Conservation (phyloP, 2,888 invertebrate species). For the Drosophila histrio region DNA sequence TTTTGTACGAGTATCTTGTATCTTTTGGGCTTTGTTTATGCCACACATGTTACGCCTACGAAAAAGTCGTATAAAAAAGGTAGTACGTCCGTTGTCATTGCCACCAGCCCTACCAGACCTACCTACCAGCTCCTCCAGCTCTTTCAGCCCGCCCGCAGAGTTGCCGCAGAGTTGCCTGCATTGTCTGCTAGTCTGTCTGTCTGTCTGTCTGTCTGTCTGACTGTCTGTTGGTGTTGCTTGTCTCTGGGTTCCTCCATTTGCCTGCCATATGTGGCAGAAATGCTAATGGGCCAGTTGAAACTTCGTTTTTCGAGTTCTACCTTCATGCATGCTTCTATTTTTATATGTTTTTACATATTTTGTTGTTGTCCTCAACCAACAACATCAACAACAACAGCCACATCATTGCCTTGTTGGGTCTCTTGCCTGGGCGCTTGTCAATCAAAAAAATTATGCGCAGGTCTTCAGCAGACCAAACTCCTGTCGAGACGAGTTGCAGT, state of each 20-base stretch:
- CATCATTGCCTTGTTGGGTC: slow-evolving; percentile 6
- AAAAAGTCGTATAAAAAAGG: slow-evolving; percentile 61
- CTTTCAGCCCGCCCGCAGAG: slow-evolving; percentile 12
- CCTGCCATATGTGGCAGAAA: slow-evolving; percentile 72
- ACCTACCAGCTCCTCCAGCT: background rate
- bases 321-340: slow-evolving; percentile 51
- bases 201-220: slow-evolving; percentile 5
- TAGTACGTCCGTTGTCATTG: slow-evolving; percentile 42
- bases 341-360: slow-evolving; percentile 54
- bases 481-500: slow-evolving; percentile 31
- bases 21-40: slow-evolving; percentile 67
- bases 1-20: slow-evolving; percentile 17
- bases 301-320: slow-evolving; percentile 48
- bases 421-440: slow-evolving; percentile 54
- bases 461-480: slow-evolving; percentile 37
- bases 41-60: slow-evolving; percentile 79
- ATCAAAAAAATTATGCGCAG: slow-evolving; percentile 62
- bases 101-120: slow-evolving; percentile 4
- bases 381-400: slow-evolving; percentile 3
- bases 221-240: slow-evolving; percentile 13
- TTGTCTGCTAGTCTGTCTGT: slow-evolving; percentile 23
- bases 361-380: slow-evolving; percentile 37
- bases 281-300: slow-evolving; percentile 66
- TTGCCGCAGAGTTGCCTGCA: slow-evolving; percentile 24
- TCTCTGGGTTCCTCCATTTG: slow-evolving; percentile 61